Evolutionary conservation across 2,888 invertebrate genomes (phyloP), one percentile per base, ranked within the genome.

Genomic region (Seladonia tumulorum): DNA sequence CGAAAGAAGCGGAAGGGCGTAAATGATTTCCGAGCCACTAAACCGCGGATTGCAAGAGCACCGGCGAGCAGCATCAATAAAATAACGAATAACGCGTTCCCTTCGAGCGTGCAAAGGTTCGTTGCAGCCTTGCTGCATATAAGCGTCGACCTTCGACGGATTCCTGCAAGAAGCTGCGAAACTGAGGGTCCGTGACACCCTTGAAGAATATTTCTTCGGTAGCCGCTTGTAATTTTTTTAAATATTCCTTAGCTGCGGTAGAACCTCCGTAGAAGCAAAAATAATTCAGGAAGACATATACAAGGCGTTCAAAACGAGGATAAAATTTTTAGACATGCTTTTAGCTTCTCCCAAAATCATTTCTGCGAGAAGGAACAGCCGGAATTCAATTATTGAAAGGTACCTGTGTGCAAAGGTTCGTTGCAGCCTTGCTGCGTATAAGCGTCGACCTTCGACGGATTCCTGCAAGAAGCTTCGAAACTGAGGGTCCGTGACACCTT

Each of bases 1-100:
- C 86, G 87, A 83, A 81, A 84, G 75, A 73, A 76, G 82, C 76
- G 79, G 82, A 87, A 76, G 89, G 88, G 84, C 83, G 78, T 82
- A 76, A 89, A 84, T 88, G 80, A 89, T 86, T 85, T 86, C 76
- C 82, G 35, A 78, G 63, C 42, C 82, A 79, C 79, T 72, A 76
- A 83, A 87, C 70, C 87, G 79, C 83, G 81, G 76, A 81, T 86
- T 76, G 82, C 72, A 74, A 49, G 82, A 72, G 60, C 39, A 18
- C 71, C 35, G 42, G 60, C n/a, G 78, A 73, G 39, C 49, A 45
- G 47, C 81, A 66, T 71, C 81, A 57, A 83, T 85, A 76, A 85
- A 82, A 88, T 89, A 60, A 89, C 89, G 82, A 87, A 85, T 87
- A 76, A 79, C 71, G 60, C 57, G 63, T 68, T 72, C 63, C 78